Evolutionary conservation across 2,113 vertebrate genomes (phyloP).

Genomic region (Alectura lathami): DNA sequence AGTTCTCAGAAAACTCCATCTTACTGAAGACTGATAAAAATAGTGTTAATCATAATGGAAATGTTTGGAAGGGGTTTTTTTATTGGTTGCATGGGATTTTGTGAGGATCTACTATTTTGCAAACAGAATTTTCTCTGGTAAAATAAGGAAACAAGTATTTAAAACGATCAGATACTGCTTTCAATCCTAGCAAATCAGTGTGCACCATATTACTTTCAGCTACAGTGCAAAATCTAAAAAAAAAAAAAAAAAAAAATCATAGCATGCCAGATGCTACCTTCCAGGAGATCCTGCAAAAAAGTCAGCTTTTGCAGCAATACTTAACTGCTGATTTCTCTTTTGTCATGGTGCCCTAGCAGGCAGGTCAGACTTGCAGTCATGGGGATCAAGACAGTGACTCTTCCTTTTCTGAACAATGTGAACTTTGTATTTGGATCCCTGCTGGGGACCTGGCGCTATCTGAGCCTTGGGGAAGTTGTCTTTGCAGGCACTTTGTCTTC

Average conservation of each 20-base stretch:
- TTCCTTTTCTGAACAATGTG: neutral
- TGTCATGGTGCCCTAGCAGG: neutral
- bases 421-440: neutral
- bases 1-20: neutral
- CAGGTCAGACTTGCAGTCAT: neutral
- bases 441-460: neutral
- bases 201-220: neutral
- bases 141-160: neutral
- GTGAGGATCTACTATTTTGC: neutral
- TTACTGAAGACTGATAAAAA: neutral
- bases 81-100: neutral
- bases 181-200: neutral
- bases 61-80: neutral
- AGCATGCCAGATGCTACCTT: neutral
- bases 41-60: neutral
- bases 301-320: neutral
- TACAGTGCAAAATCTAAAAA: neutral
- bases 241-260: neutral
- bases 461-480: neutral
- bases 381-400: neutral
- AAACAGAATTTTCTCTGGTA: neutral
- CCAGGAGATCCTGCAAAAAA: neutral
- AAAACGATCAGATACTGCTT: neutral
- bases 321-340: neutral
- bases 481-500: neutral